Base-by-base conservation (phyloP, 2,797 vertebrate genomes). In the Setipinna tenuifilis region DNA sequence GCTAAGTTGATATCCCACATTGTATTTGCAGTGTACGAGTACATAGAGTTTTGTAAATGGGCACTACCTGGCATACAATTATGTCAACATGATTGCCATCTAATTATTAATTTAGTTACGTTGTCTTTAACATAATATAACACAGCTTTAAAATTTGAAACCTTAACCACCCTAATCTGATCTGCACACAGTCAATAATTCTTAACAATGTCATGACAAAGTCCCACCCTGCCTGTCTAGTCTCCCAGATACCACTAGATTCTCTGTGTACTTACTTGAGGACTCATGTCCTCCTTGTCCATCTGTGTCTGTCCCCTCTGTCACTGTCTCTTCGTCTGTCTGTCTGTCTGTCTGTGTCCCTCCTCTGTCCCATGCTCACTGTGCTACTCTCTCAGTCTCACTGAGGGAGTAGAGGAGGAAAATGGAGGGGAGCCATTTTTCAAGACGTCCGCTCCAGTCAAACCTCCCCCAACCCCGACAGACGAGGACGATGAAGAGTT, bases 401-500 rank as follows among this genome's bases (percentile, higher is more conserved):
- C 94, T 90, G 92, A 88, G 91, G 90, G 86, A 88, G 89, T 84
- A 82, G 83, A 83, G 50, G 88, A 91, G 90, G 91, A 93, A 90
- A 93, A 95, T 90, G 93, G 92, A 89, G 91, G 91, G 28, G 90
- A 91, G 88, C 82, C 91, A 85, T 94, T 95, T 92, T 94, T 95
- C 91, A 91, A 90, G 88, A 88, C 9, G 84, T 62, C 92, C 12
- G 25, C 85, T 87, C 87, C 90, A n/a, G 88, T 84, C 85, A 93
- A 94, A 82, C 84, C 90, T 28, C 82, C 91, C 0, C 82, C 90
- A 83, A 86, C 85, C 23, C 84, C 91, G 83, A 94, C 95, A 21
- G 96, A 97, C 44, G 96, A 99, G 85, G 98, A 99, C 1, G 98
- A 99, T 86, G 98, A 99, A 0, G 98, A 99, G 91, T 93, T 97